Evolutionary conservation across 2,113 vertebrate genomes (phyloP), one percentile per base, ranked within the genome.

Genomic region (Lampris megalopsis): DNA sequence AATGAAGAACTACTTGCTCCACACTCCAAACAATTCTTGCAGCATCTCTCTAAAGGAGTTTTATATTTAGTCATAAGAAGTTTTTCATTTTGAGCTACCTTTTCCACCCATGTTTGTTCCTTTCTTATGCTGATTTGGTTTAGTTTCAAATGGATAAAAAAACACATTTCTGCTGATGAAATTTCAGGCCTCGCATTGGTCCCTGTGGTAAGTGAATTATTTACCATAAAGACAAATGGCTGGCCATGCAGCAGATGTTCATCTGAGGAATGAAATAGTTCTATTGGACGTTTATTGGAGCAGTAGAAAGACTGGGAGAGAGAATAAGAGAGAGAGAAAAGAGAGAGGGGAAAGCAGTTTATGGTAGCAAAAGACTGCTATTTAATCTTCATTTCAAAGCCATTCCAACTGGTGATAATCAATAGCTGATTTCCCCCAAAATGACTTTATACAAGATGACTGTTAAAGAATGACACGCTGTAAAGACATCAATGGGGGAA

Each of bases 211-310:
- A 86, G 73, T 80, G 61, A 86, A 82, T 92, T 80, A 81, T 73
- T 79, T 75, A 84, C 80, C 40, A 80, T 84, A 75, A 86, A 89
- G 88, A 89, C 77, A 84, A 88, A 90, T 86, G 78, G 72, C 61
- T 68, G 66, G 80, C 47, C 64, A 5, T 75, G 70, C 63, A 81
- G 74, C 87, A 88, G 90, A 91, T 80, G 78, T 77, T 86, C 68
- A 42, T 54, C 70, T 71, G 80, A 85, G 70, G 69, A 82, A 90
- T 81, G 74, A 71, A 76, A 41, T 36, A 3, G 37, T 83, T 65
- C 81, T 77, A 79, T 86, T 85, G 60, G 73, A 72, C 75, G 69
- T 85, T 89, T 86, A 90, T 81, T 86, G 73, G 78, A 81, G 71
- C 63, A 63, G 70, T 64, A 79, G 84, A 77, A 68, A 56, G 37